phyloP scores from a whole-genome alignment of 2,113 vertebrate species.

The Anguilla rostrata region DNA sequence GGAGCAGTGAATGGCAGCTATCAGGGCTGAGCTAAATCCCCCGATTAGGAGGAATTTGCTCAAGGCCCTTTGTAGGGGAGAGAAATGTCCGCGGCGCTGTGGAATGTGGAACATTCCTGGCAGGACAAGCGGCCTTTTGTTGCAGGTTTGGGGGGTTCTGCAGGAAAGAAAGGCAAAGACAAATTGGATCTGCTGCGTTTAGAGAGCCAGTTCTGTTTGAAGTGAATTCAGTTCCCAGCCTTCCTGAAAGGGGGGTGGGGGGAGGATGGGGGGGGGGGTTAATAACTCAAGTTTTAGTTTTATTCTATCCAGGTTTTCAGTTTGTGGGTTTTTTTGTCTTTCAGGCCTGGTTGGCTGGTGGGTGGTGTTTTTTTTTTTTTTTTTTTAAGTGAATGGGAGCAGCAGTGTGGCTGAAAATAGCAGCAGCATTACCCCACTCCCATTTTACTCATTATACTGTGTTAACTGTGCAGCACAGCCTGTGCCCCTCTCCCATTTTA shows the following conservation, averaged over 20 bases:
- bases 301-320: conserved; percentile 42
- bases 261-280: conserved; percentile 18
- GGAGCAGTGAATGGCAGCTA: conserved; percentile 90
- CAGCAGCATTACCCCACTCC: neutral
- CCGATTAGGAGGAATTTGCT: conserved; percentile 92
- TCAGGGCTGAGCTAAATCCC: conserved; percentile 86
- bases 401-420: neutral
- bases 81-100: conserved; percentile 93
- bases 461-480: too few relatives aligned
- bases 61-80: conserved; percentile 90
- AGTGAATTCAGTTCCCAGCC: conserved; percentile 75
- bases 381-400: neutral
- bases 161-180: conserved; percentile 89
- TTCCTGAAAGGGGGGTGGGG: conserved; percentile 46
- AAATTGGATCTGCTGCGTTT: conserved; percentile 81
- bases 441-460: neutral
- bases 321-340: conserved; percentile 36
- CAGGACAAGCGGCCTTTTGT: conserved; percentile 94
- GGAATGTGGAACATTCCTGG: conserved; percentile 97
- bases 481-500: too few relatives aligned
- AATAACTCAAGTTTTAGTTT: conserved; percentile 51
- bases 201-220: conserved; percentile 79
- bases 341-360: conserved; percentile 14
- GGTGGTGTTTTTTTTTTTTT: neutral
- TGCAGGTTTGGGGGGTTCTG: conserved; percentile 78